Evolutionary conservation across 2,888 invertebrate genomes (phyloP), one percentile per base, ranked within the genome.

Genomic region (Drosophila falleni): DNA sequence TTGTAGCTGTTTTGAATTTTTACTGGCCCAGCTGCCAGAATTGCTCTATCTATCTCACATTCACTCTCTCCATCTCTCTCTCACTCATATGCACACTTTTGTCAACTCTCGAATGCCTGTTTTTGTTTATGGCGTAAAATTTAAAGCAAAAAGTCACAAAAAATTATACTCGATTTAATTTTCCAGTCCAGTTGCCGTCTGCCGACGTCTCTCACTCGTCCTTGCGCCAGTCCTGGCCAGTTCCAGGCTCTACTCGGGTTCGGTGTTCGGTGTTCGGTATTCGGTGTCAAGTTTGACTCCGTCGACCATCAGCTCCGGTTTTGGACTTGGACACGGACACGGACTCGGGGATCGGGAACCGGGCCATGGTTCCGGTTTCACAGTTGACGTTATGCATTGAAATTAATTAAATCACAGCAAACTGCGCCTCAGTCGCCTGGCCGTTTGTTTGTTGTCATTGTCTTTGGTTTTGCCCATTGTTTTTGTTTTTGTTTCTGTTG

Each of bases 381-480:
- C 80, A 87, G 87, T 87, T 86, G 87, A 87, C 80, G 83, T 90
- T 84, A 81, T 90, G 90, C 89, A 88, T 90, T 83, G 88, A 89
- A 90, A 88, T 89, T 90, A 90, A 90, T 90, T 90, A 90, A 90
- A 90, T 90, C 89, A 90, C 82, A 82, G 89, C 81, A 74, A 86
- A 80, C 75, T 68, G 70, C 69, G 79, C 47, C 82, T 54, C 72
- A 75, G 74, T 75, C 39, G 65, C 65, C 41, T 26, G 54, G 50
- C 26, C 51, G 66, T 59, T 59, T 72, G 68, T 72, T 70, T 70
- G 73, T 71, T 76, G 76, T 67, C 63, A 50, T 41, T 67, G 70
- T 53, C 69, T 56, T 47, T 62, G 55, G 47, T 41, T 71, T 71
- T 49, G 23, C 19, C 19, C 61, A 54, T 46, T 70, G 73, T 50